A percentile compares a stretch with the other conserved stretches of the same genome.
phyloP scores from a whole-genome alignment of 2,113 vertebrate species.

The Oostethus manadensis region DNA sequence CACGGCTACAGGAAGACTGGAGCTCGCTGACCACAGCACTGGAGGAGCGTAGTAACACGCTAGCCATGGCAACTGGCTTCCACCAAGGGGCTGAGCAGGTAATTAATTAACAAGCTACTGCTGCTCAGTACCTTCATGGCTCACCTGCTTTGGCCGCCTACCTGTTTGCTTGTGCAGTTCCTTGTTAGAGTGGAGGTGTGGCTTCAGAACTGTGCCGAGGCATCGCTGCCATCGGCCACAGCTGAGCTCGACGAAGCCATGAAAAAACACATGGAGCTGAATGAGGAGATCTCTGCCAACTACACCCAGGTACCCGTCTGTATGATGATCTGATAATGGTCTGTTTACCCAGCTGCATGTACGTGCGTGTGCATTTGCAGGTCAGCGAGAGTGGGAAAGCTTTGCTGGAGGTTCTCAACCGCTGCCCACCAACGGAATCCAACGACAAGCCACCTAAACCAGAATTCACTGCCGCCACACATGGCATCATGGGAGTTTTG shows the following conservation, averaged over 20 bases:
- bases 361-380: slow-evolving; percentile 45
- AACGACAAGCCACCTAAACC: slow-evolving; percentile 36
- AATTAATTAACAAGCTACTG: not conserved
- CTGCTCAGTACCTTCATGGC: not conserved
- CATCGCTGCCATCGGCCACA: slow-evolving; percentile 82
- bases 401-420: slow-evolving; percentile 67
- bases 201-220: slow-evolving; percentile 92
- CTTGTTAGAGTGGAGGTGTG: slow-evolving; percentile 85
- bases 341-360: not conserved
- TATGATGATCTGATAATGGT: not conserved
- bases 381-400: slow-evolving; percentile 74
- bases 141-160: not conserved
- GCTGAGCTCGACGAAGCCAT: slow-evolving; percentile 86
- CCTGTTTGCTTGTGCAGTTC: slow-evolving; percentile 72
- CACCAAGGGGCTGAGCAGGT: slow-evolving; percentile 98
- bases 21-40: slow-evolving; percentile 87
- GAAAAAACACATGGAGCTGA: slow-evolving; percentile 91
- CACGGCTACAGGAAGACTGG: slow-evolving; percentile 93
- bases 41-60: slow-evolving; percentile 91
- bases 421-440: slow-evolving; percentile 30
- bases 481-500: slow-evolving; percentile 86
- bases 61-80: slow-evolving; percentile 93
- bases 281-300: slow-evolving; percentile 89
- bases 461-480: slow-evolving; percentile 68
- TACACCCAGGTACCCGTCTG: slow-evolving; percentile 84